Conservation (phyloP, 2,797 vertebrate genomes). For the Gobio occitaniae region DNA sequence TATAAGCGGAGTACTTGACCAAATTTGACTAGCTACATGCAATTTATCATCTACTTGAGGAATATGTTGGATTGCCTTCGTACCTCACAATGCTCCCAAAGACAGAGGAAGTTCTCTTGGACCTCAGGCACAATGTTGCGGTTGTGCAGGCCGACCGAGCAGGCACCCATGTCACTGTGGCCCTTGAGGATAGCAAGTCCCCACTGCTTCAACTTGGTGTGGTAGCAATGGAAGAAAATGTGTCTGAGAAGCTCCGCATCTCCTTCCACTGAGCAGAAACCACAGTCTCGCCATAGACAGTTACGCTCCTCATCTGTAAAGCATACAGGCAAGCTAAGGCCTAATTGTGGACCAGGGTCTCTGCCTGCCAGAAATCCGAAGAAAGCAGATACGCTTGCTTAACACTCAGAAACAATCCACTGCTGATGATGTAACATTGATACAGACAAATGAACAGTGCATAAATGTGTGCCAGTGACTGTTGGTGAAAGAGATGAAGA, state of each 20-base stretch:
- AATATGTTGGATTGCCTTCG: slow-evolving; percentile 48
- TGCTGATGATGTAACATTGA: neutral
- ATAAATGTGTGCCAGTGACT: neutral
- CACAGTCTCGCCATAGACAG: slow-evolving; percentile 94
- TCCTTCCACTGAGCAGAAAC: slow-evolving; percentile 89
- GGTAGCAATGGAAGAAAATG: slow-evolving; percentile 96
- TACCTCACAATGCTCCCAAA: slow-evolving; percentile 98
- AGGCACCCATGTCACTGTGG: slow-evolving; percentile 83
- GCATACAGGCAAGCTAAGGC: slow-evolving; percentile 28
- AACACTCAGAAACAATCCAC: neutral
- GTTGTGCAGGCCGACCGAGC: slow-evolving; percentile 89
- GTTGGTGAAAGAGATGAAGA: neutral
- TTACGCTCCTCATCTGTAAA: slow-evolving; percentile 83
- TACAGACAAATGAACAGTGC: neutral
- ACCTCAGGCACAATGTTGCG: slow-evolving; percentile 94
- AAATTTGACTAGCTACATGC: neutral
- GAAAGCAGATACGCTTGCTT: neutral
- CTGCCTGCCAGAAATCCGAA: neutral
- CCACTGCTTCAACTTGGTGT: slow-evolving; percentile 95
- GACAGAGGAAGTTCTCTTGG: slow-evolving; percentile 91
- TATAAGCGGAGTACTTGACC: neutral
- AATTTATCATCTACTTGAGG: neutral
- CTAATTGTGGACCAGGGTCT: neutral
- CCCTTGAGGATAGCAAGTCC: slow-evolving; percentile 86
- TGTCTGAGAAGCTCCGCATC: slow-evolving; percentile 87